Evolutionary conservation across 2,888 invertebrate species (phyloP).

Genomic region (Mimas tiliae): DNA sequence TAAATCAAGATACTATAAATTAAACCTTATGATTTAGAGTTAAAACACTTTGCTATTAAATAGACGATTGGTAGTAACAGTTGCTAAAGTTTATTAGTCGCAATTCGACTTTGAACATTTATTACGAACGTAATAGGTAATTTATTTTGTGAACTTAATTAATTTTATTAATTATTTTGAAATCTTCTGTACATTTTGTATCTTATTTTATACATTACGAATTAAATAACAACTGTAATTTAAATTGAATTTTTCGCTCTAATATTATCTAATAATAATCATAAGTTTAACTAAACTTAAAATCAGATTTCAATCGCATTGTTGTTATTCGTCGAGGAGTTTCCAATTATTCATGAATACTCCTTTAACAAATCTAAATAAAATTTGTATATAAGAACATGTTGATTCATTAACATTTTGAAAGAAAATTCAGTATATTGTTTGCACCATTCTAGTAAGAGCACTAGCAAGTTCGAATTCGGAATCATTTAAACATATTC

Average conservation of each 20-base stretch:
- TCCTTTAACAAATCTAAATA: too few species aligned
- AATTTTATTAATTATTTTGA: background rate
- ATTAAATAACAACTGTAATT: background rate
- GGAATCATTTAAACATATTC: too few species aligned
- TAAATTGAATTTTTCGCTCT: background rate
- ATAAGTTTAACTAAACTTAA: too few species aligned
- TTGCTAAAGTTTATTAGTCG: constrained; percentile 13
- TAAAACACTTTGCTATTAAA: background rate
- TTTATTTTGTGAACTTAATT: constrained; percentile 17
- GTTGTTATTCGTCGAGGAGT: too few species aligned
- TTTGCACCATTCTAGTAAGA: background rate
- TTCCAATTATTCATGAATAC: too few species aligned
- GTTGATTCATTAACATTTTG: too few species aligned
- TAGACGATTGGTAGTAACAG: background rate
- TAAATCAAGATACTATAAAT: background rate
- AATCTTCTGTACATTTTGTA: background rate
- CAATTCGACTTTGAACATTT: background rate
- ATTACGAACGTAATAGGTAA: constrained; percentile 1
- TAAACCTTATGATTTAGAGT: background rate
- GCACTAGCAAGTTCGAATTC: too few species aligned
- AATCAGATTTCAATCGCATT: too few species aligned
- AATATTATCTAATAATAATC: too few species aligned
- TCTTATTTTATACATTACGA: background rate
- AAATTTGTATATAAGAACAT: too few species aligned
- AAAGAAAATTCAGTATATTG: too few species aligned